Evolutionary conservation across 2,888 invertebrate genomes (phyloP).

Genomic region (Drosophila austrosaltans): DNA sequence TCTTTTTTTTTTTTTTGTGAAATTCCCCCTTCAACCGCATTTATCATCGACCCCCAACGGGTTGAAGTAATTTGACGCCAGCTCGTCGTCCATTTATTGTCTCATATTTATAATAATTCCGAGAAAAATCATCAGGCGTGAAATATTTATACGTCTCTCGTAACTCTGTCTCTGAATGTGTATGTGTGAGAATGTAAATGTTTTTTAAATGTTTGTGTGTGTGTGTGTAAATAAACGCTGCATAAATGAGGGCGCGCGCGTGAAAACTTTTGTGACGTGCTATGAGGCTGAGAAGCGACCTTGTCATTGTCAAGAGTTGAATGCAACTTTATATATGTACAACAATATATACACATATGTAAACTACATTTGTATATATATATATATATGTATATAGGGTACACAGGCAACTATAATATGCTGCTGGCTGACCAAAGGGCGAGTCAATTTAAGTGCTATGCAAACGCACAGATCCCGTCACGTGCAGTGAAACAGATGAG

Average conservation of each 20-base stretch:
- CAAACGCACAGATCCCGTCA: conserved; percentile 35
- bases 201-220: background rate
- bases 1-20: background rate
- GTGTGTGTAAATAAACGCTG: conserved; percentile 44
- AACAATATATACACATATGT: too few species aligned
- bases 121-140: conserved; percentile 28
- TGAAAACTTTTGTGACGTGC: conserved; percentile 39
- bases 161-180: conserved; percentile 12
- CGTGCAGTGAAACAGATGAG: conserved; percentile 20
- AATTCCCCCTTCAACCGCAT: background rate
- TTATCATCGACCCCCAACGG: conserved; percentile 6
- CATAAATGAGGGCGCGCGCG: conserved; percentile 47
- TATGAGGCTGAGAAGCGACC: conserved; percentile 11
- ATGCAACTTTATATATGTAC: conserved; percentile 7
- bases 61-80: conserved; percentile 40
- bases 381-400: background rate
- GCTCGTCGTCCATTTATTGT: conserved; percentile 37
- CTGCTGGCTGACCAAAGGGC: conserved; percentile 16
- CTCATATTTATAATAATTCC: conserved; percentile 38
- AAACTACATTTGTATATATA: too few species aligned
- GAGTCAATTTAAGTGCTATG: conserved; percentile 39
- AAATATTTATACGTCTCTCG: conserved; percentile 43
- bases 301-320: conserved; percentile 33
- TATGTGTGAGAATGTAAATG: conserved; percentile 11
- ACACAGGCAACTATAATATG: background rate